Base-by-base conservation (phyloP, 2,113 vertebrate genomes). In the Gymnobelideus leadbeateri region DNA sequence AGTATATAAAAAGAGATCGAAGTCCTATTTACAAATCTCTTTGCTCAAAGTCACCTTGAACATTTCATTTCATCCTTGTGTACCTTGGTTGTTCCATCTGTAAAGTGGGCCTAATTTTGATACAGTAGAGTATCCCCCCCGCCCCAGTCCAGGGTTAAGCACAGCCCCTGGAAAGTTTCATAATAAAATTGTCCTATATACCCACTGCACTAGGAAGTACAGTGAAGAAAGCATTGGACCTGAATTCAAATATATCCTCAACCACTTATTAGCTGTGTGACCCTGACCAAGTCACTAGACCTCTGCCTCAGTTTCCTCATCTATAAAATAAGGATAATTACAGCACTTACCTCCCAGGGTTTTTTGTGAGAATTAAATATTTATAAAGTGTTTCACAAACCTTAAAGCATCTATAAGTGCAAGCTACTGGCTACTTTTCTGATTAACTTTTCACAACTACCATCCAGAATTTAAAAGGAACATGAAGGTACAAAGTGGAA, bases 1-100 rank as follows among this genome's bases (percentile, higher is more conserved):
- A 92, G 53, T 6, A 77, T 47, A 89, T 95, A 55, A 93, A 92
- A 95, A 89, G 91, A 91, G n/a, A 96, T 25, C 19, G 28, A 55
- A 55, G 91, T 96, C 95, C 89, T 57, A 91, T 92, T 89, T n/a
- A 84, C 89, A 95, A 96, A 91, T 89, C 46, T 93, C 95, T 89
- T 77, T 93, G 51, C 89, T 51, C 68, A 24, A 51, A 90, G 46
- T 89, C 91, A 61, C 46, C 84, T 84, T 51, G 52, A 94, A 68
- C 89, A 46, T 49, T 92, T 90, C 89, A 61, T 46, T 94, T 94
- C 37, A 47, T 53, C 1, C 23, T 10, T n/a, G 95, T 89, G 23
- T 47, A 5, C 26, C 84, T 94, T 53, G 25, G 51, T 95, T 91
- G 84, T 91, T 50, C 90, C 47, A 28, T 51, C 31, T 57, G 16